phyloP scores from a whole-genome alignment of 1,140 invertebrate genomes.

The Conus betulinus region DNA sequence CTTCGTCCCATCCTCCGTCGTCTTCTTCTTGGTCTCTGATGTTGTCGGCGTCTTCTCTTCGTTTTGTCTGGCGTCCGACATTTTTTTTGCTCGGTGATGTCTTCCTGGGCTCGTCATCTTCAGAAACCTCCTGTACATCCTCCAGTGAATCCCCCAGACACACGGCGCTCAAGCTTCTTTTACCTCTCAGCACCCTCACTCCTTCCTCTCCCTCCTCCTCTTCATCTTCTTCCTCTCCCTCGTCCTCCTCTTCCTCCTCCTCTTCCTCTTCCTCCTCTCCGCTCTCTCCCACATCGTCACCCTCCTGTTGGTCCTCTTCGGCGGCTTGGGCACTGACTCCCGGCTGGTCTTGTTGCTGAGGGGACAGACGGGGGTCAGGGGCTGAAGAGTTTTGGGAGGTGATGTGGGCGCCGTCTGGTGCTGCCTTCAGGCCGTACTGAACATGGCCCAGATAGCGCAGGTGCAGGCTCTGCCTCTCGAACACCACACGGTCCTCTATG shows the following conservation, averaged over 20 bases:
- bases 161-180: background rate
- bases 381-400: background rate
- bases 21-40: background rate
- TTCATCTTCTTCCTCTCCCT: background rate
- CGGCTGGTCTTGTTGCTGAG: background rate
- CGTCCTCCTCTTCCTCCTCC: constrained; percentile 15
- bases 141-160: no score
- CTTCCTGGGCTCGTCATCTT: background rate
- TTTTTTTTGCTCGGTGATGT: background rate
- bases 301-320: constrained; percentile 6
- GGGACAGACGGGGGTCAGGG: background rate
- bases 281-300: constrained; percentile 1
- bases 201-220: background rate
- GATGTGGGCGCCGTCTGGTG: background rate
- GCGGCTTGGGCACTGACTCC: background rate
- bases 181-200: background rate
- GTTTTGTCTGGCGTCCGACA: background rate
- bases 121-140: no score
- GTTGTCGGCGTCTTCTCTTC: background rate
- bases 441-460: constrained; percentile 2
- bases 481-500: constrained; percentile 21
- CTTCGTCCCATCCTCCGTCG: constrained; percentile 5
- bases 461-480: constrained; percentile 26
- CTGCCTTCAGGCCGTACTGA: background rate
- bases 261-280: constrained; percentile 18